phyloP scores from a whole-genome alignment of 92 coral and sea anemone genomes.

The Paramuricea clavata region DNA sequence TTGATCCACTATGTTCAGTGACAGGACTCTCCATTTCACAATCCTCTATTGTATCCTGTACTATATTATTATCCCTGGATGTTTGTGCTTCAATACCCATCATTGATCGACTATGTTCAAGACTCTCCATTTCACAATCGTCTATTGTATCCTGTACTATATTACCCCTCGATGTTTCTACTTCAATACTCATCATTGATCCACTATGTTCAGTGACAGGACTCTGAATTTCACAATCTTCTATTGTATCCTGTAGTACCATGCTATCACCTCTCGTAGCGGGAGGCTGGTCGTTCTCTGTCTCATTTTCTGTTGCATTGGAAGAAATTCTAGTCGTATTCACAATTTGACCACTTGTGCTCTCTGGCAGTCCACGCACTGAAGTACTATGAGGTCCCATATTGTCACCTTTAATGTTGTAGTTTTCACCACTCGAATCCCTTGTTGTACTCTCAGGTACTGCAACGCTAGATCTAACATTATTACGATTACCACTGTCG shows the following conservation, averaged over 20 bases:
- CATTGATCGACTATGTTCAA: neutral
- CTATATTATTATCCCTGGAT: neutral
- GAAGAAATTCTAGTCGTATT: neutral
- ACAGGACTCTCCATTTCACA: too few species aligned
- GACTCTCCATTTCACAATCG: too few species aligned
- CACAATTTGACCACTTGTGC: neutral
- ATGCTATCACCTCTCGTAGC: neutral
- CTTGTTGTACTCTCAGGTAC: neutral
- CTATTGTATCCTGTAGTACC: neutral
- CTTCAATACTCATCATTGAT: neutral
- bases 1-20: neutral
- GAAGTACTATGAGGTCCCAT: neutral
- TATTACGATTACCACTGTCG: neutral
- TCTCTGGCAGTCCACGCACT: neutral
- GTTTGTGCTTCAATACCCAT: neutral
- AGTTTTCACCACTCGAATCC: neutral
- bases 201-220: neutral
- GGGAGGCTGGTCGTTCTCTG: neutral
- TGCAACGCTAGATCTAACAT: too few species aligned
- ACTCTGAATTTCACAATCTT: neutral
- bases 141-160: neutral
- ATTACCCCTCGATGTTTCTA: neutral
- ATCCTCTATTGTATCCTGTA: too few species aligned
- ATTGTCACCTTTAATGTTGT: too few species aligned
- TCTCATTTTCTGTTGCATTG: neutral